Conservation (phyloP, 1,140 invertebrate species). For the Camponotus floridanus region DNA sequence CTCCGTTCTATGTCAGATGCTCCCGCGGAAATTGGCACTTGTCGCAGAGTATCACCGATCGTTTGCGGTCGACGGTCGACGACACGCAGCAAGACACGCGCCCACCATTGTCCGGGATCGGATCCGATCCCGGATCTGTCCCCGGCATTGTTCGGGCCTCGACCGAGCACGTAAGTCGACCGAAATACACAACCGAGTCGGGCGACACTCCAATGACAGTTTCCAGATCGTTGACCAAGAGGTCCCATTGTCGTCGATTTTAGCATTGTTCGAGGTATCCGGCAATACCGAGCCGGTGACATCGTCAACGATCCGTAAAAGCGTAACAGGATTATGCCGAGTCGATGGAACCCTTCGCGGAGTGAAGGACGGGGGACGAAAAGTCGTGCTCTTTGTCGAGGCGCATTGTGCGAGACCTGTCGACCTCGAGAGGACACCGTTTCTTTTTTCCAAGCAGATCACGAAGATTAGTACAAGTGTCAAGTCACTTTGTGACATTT, state of each 20-base stretch:
- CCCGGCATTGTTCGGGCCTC: slow-evolving; percentile 57
- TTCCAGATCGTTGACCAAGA: slow-evolving; percentile 53
- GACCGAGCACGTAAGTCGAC: slow-evolving; percentile 47
- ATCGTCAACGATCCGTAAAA: slow-evolving; percentile 74
- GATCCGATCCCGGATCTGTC: slow-evolving; percentile 46
- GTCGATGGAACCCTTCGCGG: not conserved
- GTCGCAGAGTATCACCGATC: slow-evolving; percentile 42
- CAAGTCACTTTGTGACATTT: slow-evolving; percentile 39
- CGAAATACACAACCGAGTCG: slow-evolving; percentile 56
- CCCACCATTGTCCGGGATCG: slow-evolving; percentile 35
- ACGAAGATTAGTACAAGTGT: slow-evolving; percentile 20
- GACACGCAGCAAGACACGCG: slow-evolving; percentile 58
- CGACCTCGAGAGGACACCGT: slow-evolving; percentile 39
- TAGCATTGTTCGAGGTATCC: slow-evolving; percentile 34
- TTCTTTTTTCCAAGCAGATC: not conserved
- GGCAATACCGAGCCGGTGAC: slow-evolving; percentile 58
- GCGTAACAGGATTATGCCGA: slow-evolving; percentile 74
- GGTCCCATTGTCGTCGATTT: slow-evolving; percentile 47
- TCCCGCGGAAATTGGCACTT: slow-evolving; percentile 50
- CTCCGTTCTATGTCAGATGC: slow-evolving; percentile 9
- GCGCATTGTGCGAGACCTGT: slow-evolving; percentile 23
- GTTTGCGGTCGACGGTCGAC: slow-evolving; percentile 51
- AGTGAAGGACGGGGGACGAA: not conserved
- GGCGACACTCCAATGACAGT: slow-evolving; percentile 68
- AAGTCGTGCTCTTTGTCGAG: slow-evolving; percentile 68